phyloP scores from a whole-genome alignment of 2,888 invertebrate species.

The Diplolepis rosae region DNA sequence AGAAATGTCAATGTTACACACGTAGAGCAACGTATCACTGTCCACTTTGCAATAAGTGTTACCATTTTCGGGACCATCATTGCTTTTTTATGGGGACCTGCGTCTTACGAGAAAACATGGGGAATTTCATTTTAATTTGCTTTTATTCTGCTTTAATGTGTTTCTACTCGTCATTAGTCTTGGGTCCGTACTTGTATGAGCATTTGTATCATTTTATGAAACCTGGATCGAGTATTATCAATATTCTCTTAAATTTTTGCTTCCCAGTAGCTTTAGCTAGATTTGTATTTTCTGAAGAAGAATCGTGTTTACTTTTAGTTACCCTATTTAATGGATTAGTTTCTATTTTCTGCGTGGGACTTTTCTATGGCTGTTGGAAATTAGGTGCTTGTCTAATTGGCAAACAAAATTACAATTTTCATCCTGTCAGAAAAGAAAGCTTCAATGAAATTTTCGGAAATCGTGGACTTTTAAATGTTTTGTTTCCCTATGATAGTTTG shows the following conservation, averaged over 20 bases:
- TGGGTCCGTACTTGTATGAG: constrained; percentile 60
- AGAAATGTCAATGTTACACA: constrained; percentile 58
- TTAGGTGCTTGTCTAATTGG: constrained; percentile 57
- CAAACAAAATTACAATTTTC: constrained; percentile 58
- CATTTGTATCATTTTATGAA: constrained; percentile 51
- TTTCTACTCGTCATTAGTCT: constrained; percentile 54
- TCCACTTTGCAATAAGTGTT: constrained; percentile 59
- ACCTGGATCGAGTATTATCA: constrained; percentile 45
- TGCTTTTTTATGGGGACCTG: constrained; percentile 65
- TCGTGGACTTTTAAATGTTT: constrained; percentile 60
- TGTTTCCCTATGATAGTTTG: constrained; percentile 64
- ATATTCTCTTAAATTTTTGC: constrained; percentile 59
- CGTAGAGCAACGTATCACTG: constrained; percentile 62
- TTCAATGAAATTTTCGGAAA: constrained; percentile 62
- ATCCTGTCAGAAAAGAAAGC: constrained; percentile 49
- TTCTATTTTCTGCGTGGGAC: constrained; percentile 56
- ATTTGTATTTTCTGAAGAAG: constrained; percentile 51
- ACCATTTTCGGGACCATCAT: constrained; percentile 64
- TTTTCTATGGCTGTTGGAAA: constrained; percentile 61
- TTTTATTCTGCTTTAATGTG: constrained; percentile 61
- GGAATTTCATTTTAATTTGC: constrained; percentile 65
- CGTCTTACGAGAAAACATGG: constrained; percentile 63
- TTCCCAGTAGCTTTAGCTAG: constrained; percentile 61
- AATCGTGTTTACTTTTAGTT: constrained; percentile 56
- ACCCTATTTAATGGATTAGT: constrained; percentile 58